These are phyloP conservation scores for rat (Rattus norvegicus) DNA, from an alignment of 2,113 vertebrate species.

Conservation along the genomic window GRCr8 NC_086027.1:24139501-24140000, in stretches of 20 bases:
- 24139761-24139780: background rate
- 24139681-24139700: background rate
- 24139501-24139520: background rate
- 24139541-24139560: background rate
- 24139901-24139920: background rate
- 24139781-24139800: background rate
- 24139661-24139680: background rate
- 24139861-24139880: background rate
- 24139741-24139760: background rate
- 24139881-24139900: background rate
- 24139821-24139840: background rate
- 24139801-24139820: rapidly evolving
- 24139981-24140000: background rate
- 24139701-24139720: background rate
- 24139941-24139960: background rate
- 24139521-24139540: background rate
- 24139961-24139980: background rate
- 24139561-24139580: background rate
- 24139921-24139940: background rate
- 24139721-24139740: background rate
- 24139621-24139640: background rate
- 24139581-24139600: background rate
- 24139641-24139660: background rate
- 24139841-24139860: background rate
- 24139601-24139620: background rate